phyloP scores from a whole-genome alignment of 2,888 invertebrate species.

The Fragum whitleyi region DNA sequence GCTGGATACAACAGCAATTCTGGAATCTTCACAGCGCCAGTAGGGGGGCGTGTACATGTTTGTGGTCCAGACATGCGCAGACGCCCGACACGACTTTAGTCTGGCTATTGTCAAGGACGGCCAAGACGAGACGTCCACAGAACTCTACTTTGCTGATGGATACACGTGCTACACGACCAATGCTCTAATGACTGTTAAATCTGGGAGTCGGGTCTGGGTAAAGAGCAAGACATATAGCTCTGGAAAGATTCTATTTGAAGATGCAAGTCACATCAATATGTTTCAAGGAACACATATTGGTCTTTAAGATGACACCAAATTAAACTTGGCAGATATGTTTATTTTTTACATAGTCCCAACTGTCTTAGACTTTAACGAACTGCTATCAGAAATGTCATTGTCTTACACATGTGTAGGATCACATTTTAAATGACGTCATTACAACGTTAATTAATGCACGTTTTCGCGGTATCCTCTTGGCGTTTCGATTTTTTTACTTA shows the following conservation, averaged over 20 bases:
- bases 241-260: constrained; percentile 1
- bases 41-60: constrained; percentile 5
- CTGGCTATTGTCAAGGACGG: constrained; percentile 9
- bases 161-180: constrained; percentile 11
- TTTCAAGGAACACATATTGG: constrained; percentile 15
- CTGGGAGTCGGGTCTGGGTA: constrained; percentile 14
- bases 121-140: constrained; percentile 8
- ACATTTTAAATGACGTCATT: too few species aligned
- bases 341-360: not conserved
- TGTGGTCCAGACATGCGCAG: constrained; percentile 24
- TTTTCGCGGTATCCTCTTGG: too few species aligned
- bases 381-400: too few species aligned
- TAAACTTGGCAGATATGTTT: not conserved
- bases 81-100: constrained; percentile 3
- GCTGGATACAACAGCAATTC: not conserved
- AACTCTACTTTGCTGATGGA: constrained; percentile 14
- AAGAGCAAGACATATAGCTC: not conserved
- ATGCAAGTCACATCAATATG: constrained; percentile 14
- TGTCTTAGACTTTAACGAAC: too few species aligned
- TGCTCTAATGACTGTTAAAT: not conserved
- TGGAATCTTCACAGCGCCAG: constrained; percentile 1
- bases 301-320: not conserved
- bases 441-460: too few species aligned
- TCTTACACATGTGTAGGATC: too few species aligned
- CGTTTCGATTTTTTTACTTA: too few species aligned